Conservation (phyloP, 2,888 invertebrate species). For the Zygaena filipendulae region DNA sequence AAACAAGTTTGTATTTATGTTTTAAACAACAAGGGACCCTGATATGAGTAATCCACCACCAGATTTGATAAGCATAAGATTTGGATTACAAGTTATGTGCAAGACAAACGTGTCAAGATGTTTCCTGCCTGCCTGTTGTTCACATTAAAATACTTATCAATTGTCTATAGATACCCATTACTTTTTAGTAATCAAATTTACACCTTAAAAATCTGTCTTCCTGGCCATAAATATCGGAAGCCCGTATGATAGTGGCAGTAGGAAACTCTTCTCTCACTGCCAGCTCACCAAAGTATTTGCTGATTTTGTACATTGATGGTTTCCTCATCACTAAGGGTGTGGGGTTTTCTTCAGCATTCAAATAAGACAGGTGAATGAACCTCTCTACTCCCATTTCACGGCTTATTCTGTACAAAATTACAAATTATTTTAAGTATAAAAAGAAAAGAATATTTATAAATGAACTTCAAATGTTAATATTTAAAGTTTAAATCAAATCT, state of each 20-base stretch:
- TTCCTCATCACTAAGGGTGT: slow-evolving; percentile 71
- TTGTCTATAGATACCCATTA: no score
- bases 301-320: slow-evolving; percentile 82
- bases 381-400: slow-evolving; percentile 87
- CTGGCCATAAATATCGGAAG: slow-evolving; percentile 92
- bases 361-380: slow-evolving; percentile 90
- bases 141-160: no score
- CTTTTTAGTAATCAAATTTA: no score
- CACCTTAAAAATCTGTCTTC: slow-evolving; percentile 87
- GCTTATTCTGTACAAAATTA: slow-evolving; percentile 45
- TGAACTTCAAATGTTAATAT: not conserved
- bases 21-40: no score
- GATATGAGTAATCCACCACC: no score
- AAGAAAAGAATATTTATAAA: slow-evolving; percentile 1
- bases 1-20: no score
- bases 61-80: no score
- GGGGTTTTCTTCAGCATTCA: slow-evolving; percentile 83
- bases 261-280: slow-evolving; percentile 97
- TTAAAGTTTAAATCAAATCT: no score
- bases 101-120: no score
- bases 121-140: no score
- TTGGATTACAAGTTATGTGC: no score
- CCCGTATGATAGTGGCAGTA: slow-evolving; percentile 91
- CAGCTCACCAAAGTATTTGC: slow-evolving; percentile 87
- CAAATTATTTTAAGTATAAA: slow-evolving; percentile 3